Evolutionary conservation across 2,113 vertebrate species (phyloP), one percentile per base, ranked within the genome.

Genomic region (Oceanodroma tethys): DNA sequence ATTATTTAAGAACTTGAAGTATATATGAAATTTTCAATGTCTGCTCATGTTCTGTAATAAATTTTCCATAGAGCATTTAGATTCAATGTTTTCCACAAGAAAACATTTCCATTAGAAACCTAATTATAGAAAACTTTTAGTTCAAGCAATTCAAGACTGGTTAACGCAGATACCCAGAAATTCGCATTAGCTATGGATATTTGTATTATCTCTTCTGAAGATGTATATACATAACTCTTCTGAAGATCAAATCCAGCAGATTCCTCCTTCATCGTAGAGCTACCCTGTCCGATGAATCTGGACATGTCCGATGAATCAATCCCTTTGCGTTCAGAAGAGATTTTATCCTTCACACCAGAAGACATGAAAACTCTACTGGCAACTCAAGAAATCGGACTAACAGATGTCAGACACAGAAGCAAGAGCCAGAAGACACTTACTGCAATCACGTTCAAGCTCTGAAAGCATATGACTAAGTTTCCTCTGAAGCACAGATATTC

Each of bases 211-310:
- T 36, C 21, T 81, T 58, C 75, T 29, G n/a, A 65, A 55, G 74
- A 79, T 34, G n/a, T n/a, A n/a, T n/a, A n/a, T n/a, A n/a, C n/a
- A n/a, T n/a, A 62, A 0, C 47, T 36, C 21, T 81, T 58, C 75
- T 29, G n/a, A 65, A 55, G 74, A 79, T 34, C 9, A 55, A 80
- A 90, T 8, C 71, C 72, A 76, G 53, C 63, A 70, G 34, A 40
- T 1, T 10, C 7, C 53, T n/a, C 43, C 38, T 47, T 23, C 56
- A 23, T 8, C 3, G 1, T 18, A 38, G 16, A 86, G 38, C 17
- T 16, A 42, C 18, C 7, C 38, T 26, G 14, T 0, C 26, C 11
- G n/a, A n/a, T n/a, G n/a, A n/a, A n/a, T n/a, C n/a, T n/a, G n/a
- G n/a, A n/a, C 30, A 13, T 1, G 4, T 13, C 14, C 4, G 12